Evolutionary conservation across 2,113 vertebrate genomes (phyloP).

Genomic region (Cryptomyrus ogoouensis): DNA sequence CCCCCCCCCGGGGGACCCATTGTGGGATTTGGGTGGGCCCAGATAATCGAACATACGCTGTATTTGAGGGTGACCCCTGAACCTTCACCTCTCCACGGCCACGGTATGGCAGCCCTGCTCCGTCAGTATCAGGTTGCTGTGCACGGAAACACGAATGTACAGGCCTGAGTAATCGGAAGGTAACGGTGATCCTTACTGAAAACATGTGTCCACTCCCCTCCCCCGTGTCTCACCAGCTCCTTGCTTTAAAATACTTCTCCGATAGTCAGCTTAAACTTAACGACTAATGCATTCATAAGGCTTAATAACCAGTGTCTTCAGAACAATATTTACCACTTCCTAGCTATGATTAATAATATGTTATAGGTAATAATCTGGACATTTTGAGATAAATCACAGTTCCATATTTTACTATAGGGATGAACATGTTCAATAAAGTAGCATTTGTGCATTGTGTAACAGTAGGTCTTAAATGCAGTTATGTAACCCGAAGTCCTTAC

Average conservation of each 20-base stretch:
- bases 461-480: not conserved
- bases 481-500: not conserved
- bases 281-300: not conserved
- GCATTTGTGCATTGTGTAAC: not conserved
- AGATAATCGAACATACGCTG: not conserved
- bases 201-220: not conserved
- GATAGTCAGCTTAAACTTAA: not conserved
- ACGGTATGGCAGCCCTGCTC: not conserved
- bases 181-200: constrained; percentile 10
- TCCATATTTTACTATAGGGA: not conserved
- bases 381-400: not conserved
- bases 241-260: not conserved
- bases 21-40: not conserved
- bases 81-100: not conserved
- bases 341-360: not conserved
- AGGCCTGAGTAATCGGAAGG: not conserved
- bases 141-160: not conserved
- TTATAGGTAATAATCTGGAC: not conserved
- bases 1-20: not conserved
- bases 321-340: not conserved
- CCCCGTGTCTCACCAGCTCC: not conserved
- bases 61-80: not conserved
- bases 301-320: not conserved
- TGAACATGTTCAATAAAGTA: not conserved
- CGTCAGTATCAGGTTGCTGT: not conserved